A percentile compares a stretch with the other conserved stretches of the same genome.
These are phyloP conservation scores for Porites divaricata DNA, from an alignment of 92 coral and sea anemone species.

Conservation along the genomic window DNA sequence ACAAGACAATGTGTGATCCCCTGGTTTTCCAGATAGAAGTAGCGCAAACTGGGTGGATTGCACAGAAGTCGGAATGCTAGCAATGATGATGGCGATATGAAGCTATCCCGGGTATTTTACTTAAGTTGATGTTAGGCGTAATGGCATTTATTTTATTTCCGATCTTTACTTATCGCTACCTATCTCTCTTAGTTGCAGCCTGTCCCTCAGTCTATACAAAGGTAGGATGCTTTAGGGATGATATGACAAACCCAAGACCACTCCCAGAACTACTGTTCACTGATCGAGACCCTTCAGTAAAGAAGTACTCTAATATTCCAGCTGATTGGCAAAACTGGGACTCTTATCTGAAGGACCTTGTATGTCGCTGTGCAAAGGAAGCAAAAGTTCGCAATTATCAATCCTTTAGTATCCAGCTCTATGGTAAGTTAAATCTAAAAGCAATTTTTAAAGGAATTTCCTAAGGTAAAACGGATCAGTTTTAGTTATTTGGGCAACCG, in stretches of 20 bases:
- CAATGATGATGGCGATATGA: no score
- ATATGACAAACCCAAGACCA: slow-evolving; percentile 61
- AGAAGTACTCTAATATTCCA: slow-evolving; percentile 42
- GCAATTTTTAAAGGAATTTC: neutral
- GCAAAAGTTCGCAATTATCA: slow-evolving; percentile 57
- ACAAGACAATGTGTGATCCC: no score
- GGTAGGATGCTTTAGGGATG: slow-evolving; percentile 79
- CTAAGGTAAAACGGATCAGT: neutral
- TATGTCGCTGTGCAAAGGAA: slow-evolving; percentile 85
- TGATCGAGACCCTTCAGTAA: slow-evolving; percentile 57
- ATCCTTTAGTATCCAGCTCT: slow-evolving; percentile 78
- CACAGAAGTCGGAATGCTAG: no score
- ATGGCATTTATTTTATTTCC: neutral
- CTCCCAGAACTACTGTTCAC: slow-evolving; percentile 68
- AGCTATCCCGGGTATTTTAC: no score
- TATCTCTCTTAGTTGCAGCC: slow-evolving; percentile 7
- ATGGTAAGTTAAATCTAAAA: slow-evolving; percentile 57
- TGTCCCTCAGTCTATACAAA: slow-evolving; percentile 66
- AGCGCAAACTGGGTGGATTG: no score
- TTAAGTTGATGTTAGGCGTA: neutral
- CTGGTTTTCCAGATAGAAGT: no score
- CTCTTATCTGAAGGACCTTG: slow-evolving; percentile 64
- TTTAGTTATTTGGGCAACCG: no score
- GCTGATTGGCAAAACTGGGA: slow-evolving; percentile 82
- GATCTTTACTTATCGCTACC: neutral